phyloP scores from a whole-genome alignment of 2,113 vertebrate species.

The Nothocercus nigrocapillus region DNA sequence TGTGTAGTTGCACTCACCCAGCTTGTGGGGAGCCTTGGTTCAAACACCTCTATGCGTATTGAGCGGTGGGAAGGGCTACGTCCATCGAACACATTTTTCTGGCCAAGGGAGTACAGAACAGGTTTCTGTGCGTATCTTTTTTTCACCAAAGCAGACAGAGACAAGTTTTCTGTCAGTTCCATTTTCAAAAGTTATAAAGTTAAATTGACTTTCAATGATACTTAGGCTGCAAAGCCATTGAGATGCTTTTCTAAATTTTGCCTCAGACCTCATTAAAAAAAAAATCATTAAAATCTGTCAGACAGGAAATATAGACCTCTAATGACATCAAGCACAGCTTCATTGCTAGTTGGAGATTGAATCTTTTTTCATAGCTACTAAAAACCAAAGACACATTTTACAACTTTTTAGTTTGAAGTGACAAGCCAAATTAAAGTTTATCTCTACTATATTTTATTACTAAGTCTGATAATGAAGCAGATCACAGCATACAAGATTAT shows the following conservation, averaged over 20 bases:
- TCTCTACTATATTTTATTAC: constrained; percentile 15
- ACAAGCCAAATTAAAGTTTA: constrained; percentile 47
- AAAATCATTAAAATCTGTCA: constrained; percentile 20
- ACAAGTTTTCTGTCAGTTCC: neutral
- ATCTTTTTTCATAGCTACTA: constrained; percentile 35
- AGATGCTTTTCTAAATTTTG: constrained; percentile 4
- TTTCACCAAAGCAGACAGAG: neutral
- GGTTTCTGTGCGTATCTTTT: neutral
- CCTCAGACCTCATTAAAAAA: neutral
- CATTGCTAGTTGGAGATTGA: neutral
- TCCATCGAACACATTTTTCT: neutral
- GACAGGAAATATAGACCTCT: constrained; percentile 35
- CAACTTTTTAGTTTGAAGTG: constrained; percentile 32
- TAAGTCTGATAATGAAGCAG: neutral
- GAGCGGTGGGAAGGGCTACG: neutral
- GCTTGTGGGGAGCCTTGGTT: neutral
- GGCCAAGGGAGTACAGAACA: neutral
- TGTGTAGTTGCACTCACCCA: neutral
- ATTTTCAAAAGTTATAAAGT: neutral
- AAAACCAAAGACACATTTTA: constrained; percentile 60
- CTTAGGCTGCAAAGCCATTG: neutral
- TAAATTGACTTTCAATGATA: constrained; percentile 15
- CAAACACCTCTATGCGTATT: neutral
- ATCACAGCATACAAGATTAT: neutral
- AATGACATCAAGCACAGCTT: constrained; percentile 17